Evolutionary conservation across 2,113 vertebrate species (phyloP).

Genomic region (Podarcis raffonei): DNA sequence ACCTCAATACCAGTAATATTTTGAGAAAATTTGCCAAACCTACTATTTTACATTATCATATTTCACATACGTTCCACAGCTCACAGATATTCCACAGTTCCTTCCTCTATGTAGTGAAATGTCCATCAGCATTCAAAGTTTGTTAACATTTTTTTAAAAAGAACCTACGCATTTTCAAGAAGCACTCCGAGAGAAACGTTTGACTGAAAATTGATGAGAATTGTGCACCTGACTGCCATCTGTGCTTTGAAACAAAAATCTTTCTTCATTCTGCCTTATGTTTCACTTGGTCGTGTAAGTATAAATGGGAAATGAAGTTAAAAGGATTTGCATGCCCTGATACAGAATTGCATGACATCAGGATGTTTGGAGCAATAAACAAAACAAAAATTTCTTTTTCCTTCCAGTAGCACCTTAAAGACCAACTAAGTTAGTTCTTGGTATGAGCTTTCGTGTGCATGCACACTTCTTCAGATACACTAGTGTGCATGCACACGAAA

Average conservation of each 20-base stretch:
- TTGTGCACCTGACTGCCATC: not conserved
- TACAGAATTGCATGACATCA: not conserved
- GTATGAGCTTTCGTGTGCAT: no score
- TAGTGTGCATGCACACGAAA: no score
- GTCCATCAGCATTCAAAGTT: not conserved
- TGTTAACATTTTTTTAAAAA: not conserved
- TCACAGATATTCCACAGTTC: not conserved
- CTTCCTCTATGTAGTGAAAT: not conserved
- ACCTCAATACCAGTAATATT: not conserved
- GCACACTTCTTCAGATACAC: no score
- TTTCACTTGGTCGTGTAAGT: not conserved
- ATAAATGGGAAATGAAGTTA: not conserved
- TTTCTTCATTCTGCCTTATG: not conserved
- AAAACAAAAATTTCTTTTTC: no score
- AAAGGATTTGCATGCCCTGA: not conserved
- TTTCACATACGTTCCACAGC: not conserved
- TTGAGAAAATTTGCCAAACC: not conserved
- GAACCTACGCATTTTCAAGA: not conserved
- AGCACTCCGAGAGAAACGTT: not conserved
- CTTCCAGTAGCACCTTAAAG: no score
- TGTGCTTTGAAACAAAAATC: not conserved
- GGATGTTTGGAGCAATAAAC: not conserved
- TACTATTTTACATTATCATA: not conserved
- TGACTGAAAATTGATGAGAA: slow-evolving; percentile 24
- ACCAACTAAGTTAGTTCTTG: no score